Evolutionary conservation across 2,888 invertebrate genomes (phyloP), one percentile per base, ranked within the genome.

Genomic region (Sarcophaga variegata): DNA sequence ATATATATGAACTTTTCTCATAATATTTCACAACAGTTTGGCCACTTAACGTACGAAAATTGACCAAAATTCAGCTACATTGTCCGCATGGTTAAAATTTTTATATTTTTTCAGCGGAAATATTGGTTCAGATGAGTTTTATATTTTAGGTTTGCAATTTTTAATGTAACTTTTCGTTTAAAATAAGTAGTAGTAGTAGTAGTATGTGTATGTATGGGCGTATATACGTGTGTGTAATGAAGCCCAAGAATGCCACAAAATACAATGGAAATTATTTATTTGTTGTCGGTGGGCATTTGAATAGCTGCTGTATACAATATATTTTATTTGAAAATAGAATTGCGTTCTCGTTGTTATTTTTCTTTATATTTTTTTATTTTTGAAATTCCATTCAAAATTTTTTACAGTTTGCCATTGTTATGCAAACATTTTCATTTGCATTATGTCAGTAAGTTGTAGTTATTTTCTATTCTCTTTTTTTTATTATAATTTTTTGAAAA

Each of bases 341-440:
- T 80, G 66, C 59, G 37, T 49, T 22, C 60, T 62, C 25, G 72
- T 4, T 69, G 70, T 66, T 64, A 14, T 25, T 54, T 76, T 62
- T 20, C 0, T 14, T 27, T 81, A 85, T 75, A 86, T 78, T 79
- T 81, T 86, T 75, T 88, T 80, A 86, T 81, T 60, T 82, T 76
- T 59, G 59, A 83, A 71, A 79, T 82, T 76, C 85, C 59, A 77
- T 78, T 80, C 66, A 83, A 47, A 76, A 78, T 64, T 79, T 69
- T 49, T 77, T 83, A 72, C 17, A 88, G 80, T 85, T 82, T 78
- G 79, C 88, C 60, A 89, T 89, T 89, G 89, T 89, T 88, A 89
- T 89, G 89, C 86, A 84, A 87, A 89, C 88, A 88, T 88, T 89
- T 89, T 89, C 87, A 88, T 89, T 89, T 86, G 85, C 75, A 82